Evolutionary conservation across 2,888 invertebrate species (phyloP).

Genomic region (Stratiomys singularior): DNA sequence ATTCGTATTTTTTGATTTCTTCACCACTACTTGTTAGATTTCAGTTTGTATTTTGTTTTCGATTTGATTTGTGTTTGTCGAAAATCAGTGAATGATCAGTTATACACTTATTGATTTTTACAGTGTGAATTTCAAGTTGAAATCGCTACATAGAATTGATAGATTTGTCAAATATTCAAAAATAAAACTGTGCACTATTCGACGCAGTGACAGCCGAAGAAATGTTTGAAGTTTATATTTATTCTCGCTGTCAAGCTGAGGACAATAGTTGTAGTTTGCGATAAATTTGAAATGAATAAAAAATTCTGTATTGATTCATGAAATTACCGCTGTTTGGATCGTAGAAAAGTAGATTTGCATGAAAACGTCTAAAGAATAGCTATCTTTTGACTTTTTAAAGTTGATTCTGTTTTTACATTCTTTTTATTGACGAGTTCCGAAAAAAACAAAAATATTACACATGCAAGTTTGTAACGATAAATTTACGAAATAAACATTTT

Average conservation of each 20-base stretch:
- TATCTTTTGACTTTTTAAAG: no score
- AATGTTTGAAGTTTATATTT: no score
- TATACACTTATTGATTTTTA: neutral
- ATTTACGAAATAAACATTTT: slow-evolving; percentile 5
- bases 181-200: no score
- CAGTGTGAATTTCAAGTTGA: neutral
- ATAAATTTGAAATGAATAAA: no score
- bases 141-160: neutral
- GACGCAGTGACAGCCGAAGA: no score
- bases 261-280: no score
- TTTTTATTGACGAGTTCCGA: neutral
- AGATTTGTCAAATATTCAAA: neutral
- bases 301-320: no score
- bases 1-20: slow-evolving; percentile 18
- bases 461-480: neutral
- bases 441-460: neutral
- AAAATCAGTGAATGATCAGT: slow-evolving; percentile 24
- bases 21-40: neutral
- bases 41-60: neutral
- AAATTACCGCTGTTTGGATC: no score
- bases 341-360: no score
- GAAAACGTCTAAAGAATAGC: no score
- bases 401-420: no score
- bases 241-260: no score
- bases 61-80: neutral